These are phyloP conservation scores for Halichoerus grypus DNA, from an alignment of 2,113 vertebrate genomes.

Conservation along the genomic window DNA sequence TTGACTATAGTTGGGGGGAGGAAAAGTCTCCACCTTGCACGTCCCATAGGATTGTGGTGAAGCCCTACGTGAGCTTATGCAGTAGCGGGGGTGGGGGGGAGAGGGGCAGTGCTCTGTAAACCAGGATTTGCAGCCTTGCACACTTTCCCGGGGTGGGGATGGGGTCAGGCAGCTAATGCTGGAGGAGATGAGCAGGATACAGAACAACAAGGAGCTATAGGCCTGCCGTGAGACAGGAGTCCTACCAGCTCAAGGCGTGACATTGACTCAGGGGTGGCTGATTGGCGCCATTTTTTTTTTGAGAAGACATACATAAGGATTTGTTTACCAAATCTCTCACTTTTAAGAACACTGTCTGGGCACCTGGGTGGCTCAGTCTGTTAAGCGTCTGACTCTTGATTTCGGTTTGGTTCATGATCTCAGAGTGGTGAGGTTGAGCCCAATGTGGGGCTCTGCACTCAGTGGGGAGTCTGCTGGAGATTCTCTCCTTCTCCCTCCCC, in stretches of 20 bases:
- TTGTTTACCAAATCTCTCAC: not conserved
- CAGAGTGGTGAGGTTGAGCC: not conserved
- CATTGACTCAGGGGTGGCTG: not conserved
- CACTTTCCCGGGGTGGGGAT: not conserved
- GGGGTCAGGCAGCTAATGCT: not conserved
- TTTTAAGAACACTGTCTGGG: not conserved
- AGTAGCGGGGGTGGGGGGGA: rapidly evolving
- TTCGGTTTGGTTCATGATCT: not conserved
- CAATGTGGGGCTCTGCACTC: not conserved
- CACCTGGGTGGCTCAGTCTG: not conserved
- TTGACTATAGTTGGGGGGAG: not conserved
- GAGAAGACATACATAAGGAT: not conserved
- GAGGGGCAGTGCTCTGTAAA: not conserved
- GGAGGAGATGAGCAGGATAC: not conserved
- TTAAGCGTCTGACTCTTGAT: not conserved
- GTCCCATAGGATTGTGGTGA: not conserved
- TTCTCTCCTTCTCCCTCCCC: not conserved
- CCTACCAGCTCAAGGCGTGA: not conserved
- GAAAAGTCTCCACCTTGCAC: not conserved
- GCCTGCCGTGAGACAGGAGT: not conserved
- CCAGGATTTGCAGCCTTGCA: not conserved
- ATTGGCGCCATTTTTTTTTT: not conserved
- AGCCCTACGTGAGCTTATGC: not conserved
- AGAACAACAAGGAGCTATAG: not conserved
- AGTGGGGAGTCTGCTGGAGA: not conserved